Base-by-base conservation (phyloP, 2,888 invertebrate genomes). In the Lithophane socia region DNA sequence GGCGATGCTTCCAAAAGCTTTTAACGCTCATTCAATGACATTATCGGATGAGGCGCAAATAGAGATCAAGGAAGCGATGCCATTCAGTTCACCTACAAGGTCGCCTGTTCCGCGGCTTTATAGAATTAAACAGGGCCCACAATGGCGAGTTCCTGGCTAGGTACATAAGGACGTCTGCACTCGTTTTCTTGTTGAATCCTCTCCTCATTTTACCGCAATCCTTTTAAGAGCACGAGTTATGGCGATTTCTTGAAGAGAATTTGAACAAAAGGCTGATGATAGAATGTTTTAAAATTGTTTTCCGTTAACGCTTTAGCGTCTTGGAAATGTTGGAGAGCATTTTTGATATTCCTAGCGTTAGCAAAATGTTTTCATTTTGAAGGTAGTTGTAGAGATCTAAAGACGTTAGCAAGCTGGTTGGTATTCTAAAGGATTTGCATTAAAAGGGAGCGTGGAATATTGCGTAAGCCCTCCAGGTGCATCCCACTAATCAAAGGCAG, bases 391-490 rank as follows among this genome's bases (percentile, higher is more conserved):
- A 64, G 65, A 72, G 71, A 37, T 70, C 21, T 49, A 13, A 77
- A 77, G 70, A 69, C 24, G 60, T 8, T 67, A 13, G 9, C 1
- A 4, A 65, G 44, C n/a, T 49, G 47, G 47, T 47, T 5, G 16
- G 60, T 67, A 54, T 73, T 79, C 42, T 72, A 73, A 8, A 84
- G 63, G 65, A 69, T 86, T 85, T 78, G 79, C 66, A 80, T 85
- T 66, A 78, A 78, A 78, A 75, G 71, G 63, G n/a, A 82, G 52
- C 64, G 18, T 67, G 69, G 75, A 60, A 71, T 80, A 88, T 91
- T 92, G 92, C 92, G 91, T 93, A 91, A 93, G 87, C 91, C 90
- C 90, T 94, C 86, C 92, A 94, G 93, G 92, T 95, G 93, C 93
- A 94, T 91, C 87, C 80, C 88, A 90, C 92, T 93, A 94, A 94